Evolutionary conservation across 2,888 invertebrate species (phyloP).

Genomic region (Augiades crinisus): DNA sequence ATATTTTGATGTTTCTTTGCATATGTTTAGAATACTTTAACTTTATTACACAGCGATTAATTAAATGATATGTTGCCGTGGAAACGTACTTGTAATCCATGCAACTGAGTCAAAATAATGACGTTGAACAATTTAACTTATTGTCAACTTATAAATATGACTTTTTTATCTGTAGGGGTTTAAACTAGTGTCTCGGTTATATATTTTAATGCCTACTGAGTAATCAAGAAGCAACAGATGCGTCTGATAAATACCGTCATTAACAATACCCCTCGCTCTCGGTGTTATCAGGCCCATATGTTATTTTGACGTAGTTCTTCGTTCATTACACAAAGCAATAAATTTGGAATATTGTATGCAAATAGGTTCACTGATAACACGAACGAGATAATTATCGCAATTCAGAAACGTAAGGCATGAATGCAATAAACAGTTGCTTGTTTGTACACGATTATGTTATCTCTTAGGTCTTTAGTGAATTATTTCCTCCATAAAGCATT

Average conservation of each 20-base stretch:
- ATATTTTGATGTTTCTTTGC: conserved; percentile 15
- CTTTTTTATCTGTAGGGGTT: too few relatives aligned
- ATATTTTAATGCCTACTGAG: neutral
- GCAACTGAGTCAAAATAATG: too few relatives aligned
- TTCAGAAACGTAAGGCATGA: conserved; percentile 11
- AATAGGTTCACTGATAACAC: conserved; percentile 22
- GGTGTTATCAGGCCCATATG: conserved; percentile 15
- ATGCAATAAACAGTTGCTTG: conserved; percentile 9
- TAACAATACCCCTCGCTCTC: conserved; percentile 3
- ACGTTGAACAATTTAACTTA: too few relatives aligned
- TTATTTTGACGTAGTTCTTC: conserved; percentile 11
- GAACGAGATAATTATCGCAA: conserved; percentile 21
- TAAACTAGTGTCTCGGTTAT: too few relatives aligned
- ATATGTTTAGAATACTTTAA: too few relatives aligned
- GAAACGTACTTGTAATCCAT: too few relatives aligned
- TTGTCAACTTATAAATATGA: too few relatives aligned
- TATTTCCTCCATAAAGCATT: neutral
- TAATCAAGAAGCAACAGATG: conserved; percentile 20
- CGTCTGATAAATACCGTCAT: conserved; percentile 10
- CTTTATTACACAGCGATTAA: neutral
- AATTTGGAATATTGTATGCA: conserved; percentile 27
- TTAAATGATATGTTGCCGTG: neutral
- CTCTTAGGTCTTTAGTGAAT: conserved; percentile 1
- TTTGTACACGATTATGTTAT: conserved; percentile 11
- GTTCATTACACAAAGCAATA: conserved; percentile 19